phyloP scores from a whole-genome alignment of 2,888 invertebrate genomes.

The Nemotelus pantherinus region DNA sequence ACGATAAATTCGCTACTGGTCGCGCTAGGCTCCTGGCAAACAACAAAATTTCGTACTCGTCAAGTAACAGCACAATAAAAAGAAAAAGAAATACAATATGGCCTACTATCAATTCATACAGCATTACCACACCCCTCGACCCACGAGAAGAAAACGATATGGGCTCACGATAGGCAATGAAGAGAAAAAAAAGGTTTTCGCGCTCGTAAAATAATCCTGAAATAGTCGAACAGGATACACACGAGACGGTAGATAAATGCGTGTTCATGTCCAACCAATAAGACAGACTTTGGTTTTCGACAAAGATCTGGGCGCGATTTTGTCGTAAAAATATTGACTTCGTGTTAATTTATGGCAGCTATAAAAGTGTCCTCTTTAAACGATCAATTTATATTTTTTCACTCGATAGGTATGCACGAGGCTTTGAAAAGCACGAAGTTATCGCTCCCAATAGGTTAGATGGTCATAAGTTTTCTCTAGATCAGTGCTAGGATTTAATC shows the following conservation, averaged over 20 bases:
- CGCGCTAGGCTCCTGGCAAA: neutral
- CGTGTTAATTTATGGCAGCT: constrained; percentile 53
- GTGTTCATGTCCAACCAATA: too few relatives aligned
- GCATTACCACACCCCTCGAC: too few relatives aligned
- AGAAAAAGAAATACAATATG: too few relatives aligned
- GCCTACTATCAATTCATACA: too few relatives aligned
- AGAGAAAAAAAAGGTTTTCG: constrained; percentile 13
- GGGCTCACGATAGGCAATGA: neutral
- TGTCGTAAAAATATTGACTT: constrained; percentile 53
- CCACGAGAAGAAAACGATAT: too few relatives aligned
- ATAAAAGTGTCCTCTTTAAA: constrained; percentile 52
- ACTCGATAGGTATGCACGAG: constrained; percentile 9
- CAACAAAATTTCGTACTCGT: neutral
- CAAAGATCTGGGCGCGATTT: neutral
- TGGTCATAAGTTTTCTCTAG: constrained; percentile 21
- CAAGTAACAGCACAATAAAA: too few relatives aligned
- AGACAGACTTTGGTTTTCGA: too few relatives aligned
- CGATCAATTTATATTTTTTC: constrained; percentile 47
- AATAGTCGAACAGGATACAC: constrained; percentile 9
- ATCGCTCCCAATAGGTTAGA: too few relatives aligned
- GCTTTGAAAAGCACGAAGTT: too few relatives aligned
- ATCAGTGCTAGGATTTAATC: constrained; percentile 38
- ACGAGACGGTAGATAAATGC: neutral
- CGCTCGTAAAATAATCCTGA: constrained; percentile 6
- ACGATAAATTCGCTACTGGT: neutral